phyloP scores from a whole-genome alignment of 2,888 invertebrate species.

The Drosophila yooni region DNA sequence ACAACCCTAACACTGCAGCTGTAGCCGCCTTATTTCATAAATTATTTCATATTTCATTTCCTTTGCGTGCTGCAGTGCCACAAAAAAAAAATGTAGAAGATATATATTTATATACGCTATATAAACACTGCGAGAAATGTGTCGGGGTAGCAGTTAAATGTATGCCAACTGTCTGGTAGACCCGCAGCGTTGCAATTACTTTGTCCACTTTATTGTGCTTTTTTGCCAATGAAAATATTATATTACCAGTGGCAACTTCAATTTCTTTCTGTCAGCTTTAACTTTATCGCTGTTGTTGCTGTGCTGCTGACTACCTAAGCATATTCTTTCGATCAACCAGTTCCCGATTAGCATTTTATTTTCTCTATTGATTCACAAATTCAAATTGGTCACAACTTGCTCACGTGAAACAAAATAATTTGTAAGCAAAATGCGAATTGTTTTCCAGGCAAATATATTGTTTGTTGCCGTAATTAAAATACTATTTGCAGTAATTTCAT shows the following conservation, averaged over 20 bases:
- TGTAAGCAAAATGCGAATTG: neutral
- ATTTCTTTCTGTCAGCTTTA: constrained; percentile 37
- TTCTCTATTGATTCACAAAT: neutral
- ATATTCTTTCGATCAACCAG: neutral
- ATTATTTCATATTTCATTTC: constrained; percentile 78
- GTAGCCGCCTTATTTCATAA: constrained; percentile 53
- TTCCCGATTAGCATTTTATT: neutral
- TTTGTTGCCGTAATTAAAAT: neutral
- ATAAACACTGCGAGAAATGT: constrained; percentile 21
- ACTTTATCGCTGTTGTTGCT: neutral
- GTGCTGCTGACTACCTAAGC: neutral
- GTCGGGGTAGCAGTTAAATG: constrained; percentile 26
- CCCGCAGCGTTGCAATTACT: constrained; percentile 60
- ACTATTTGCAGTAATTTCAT: constrained; percentile 9
- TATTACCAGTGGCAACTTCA: constrained; percentile 55
- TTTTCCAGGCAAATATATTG: neutral
- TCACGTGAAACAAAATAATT: neutral
- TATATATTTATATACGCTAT: constrained; percentile 3
- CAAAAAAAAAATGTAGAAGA: constrained; percentile 33
- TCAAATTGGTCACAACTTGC: neutral
- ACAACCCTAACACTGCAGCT: constrained; percentile 19
- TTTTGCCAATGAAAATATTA: constrained; percentile 62
- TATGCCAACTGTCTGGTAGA: constrained; percentile 33
- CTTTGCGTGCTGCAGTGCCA: constrained; percentile 53
- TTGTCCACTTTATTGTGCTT: constrained; percentile 21